Conservation (phyloP, 37 sponge, comb jelly and placozoan genomes). For the Cliona cf. orientalis region DNA sequence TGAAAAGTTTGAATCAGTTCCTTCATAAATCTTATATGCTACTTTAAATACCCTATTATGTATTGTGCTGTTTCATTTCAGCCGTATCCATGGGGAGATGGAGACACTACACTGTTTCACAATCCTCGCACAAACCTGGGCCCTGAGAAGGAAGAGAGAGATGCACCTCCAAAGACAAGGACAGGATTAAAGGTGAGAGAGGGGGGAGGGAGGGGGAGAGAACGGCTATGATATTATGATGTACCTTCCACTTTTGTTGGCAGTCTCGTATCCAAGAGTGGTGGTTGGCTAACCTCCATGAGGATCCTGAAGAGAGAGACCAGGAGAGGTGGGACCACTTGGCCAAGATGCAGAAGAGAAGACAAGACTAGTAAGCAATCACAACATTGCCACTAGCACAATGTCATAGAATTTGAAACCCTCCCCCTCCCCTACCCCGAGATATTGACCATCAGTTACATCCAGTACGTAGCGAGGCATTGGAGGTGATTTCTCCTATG, state of each 20-base stretch:
- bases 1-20: too few species aligned
- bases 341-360: slow-evolving; percentile 35
- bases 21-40: too few species aligned
- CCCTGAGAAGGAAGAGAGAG: slow-evolving; percentile 17
- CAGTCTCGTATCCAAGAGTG: not conserved
- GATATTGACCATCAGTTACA: too few species aligned
- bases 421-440: too few species aligned
- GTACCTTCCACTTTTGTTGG: not conserved
- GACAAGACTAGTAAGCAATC: slow-evolving; percentile 23
- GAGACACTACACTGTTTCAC: slow-evolving; percentile 63
- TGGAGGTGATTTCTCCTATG: too few species aligned
- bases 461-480: too few species aligned
- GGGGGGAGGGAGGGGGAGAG: too few species aligned
- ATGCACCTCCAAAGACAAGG: too few species aligned
- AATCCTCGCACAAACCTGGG: slow-evolving; percentile 62
- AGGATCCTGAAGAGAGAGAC: slow-evolving; percentile 57
- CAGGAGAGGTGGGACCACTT: slow-evolving; percentile 39
- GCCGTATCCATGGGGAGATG: slow-evolving; percentile 80
- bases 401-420: too few species aligned
- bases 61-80: slow-evolving; percentile 5
- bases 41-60: not conserved
- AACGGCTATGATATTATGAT: too few species aligned
- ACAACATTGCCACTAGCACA: not conserved
- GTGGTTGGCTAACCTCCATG: slow-evolving; percentile 26
- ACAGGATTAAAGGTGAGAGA: too few species aligned